Evolutionary conservation across 2,888 invertebrate species (phyloP), one percentile per base, ranked within the genome.

Genomic region (Dicyrtomina minuta): DNA sequence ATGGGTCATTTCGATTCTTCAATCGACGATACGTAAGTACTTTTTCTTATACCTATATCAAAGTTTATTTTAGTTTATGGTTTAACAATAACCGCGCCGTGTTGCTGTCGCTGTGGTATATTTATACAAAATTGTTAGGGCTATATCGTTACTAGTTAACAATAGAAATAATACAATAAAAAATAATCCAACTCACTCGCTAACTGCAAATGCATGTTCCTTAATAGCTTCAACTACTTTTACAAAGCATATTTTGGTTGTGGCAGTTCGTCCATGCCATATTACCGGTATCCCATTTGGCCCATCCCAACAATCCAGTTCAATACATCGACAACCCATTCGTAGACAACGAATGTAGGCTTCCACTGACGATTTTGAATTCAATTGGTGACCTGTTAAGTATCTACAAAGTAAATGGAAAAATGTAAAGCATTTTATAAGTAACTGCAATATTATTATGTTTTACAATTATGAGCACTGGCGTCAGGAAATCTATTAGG

Each of bases 351-450:
- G 85, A 0, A 91, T 92, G 82, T 99, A 64, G 17, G 64, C 64
- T 39, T 64, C 64, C 6, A 91, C 86, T 0, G 96, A 96, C 0
- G 97, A 97, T 81, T 97, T 96, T 80, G 96, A 96, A 8, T 92
- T 93, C 81, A 98, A 90, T 82, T 99, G 99, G 84, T 99, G 97
- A 0, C 98, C 98, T 26, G 94, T 98, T 72, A 98, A 84, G 83
- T 98, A 96, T 84, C 59, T 67, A 27, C 0, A 71, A 66, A n/a
- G 33, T 13, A 13, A 12, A 70, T 53, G 33, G 33, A 62, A 46
- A 20, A 53, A 53, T 13, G 22, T 6, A 17, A 17, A n/a, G n/a
- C n/a, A n/a, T n/a, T n/a, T n/a, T n/a, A n/a, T n/a, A n/a, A n/a
- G n/a, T n/a, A n/a, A n/a, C n/a, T n/a, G n/a, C n/a, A n/a, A n/a